Conservation (phyloP, 2,113 vertebrate genomes). For the Cryptoleucopteryx plumbea region DNA sequence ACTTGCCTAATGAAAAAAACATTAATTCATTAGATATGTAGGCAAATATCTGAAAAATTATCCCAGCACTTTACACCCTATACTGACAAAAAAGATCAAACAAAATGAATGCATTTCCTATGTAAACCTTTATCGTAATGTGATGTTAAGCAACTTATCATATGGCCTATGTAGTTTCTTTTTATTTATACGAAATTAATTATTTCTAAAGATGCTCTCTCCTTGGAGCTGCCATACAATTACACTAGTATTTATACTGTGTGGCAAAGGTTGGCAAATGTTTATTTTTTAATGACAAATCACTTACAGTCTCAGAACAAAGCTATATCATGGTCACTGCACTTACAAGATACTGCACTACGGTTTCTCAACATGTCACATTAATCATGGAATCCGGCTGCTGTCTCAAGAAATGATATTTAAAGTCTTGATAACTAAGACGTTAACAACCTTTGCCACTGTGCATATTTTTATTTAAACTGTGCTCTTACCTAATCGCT, state of each 20-base stretch:
- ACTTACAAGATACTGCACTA: not conserved
- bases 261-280: not conserved
- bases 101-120: not conserved
- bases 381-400: not conserved
- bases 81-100: not conserved
- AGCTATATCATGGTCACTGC: not conserved
- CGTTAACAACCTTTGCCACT: not conserved
- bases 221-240: not conserved
- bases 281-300: not conserved
- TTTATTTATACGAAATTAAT: not conserved
- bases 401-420: not conserved
- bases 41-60: not conserved
- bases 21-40: not conserved
- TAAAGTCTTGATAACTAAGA: not conserved
- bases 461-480: not conserved
- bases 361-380: not conserved
- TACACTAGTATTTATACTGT: not conserved
- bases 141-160: not conserved
- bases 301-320: not conserved
- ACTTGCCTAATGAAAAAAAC: not conserved
- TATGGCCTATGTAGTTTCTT: not conserved
- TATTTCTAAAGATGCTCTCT: not conserved
- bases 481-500: not conserved
- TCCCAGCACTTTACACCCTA: not conserved
- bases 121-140: not conserved